A percentile compares a stretch with the other conserved stretches of the same genome.
Conservation (phyloP, 92 coral and sea anemone genomes). For the Actinostola sp. region DNA sequence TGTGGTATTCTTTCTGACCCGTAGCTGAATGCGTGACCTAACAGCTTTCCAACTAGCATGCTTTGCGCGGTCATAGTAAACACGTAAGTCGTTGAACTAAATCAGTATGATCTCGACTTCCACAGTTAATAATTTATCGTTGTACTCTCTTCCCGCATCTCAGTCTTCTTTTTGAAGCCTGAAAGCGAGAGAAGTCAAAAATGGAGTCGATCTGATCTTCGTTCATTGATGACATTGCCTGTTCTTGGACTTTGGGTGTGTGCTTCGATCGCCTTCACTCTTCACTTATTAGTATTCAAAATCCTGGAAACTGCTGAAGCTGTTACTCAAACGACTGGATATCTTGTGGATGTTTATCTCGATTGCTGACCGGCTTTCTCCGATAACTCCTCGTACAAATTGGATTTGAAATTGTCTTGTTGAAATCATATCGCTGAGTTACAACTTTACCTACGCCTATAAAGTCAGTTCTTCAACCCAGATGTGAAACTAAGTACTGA, state of each 20-base stretch:
- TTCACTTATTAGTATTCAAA: too few relatives aligned
- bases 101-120: slow-evolving; percentile 1
- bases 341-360: slow-evolving; percentile 8
- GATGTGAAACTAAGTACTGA: too few relatives aligned
- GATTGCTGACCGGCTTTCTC: not conserved
- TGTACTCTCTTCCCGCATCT: not conserved
- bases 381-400: not conserved
- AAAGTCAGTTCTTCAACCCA: not conserved
- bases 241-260: too few relatives aligned
- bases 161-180: not conserved
- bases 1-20: too few relatives aligned
- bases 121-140: slow-evolving; percentile 2
- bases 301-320: too few relatives aligned
- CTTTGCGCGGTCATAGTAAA: not conserved
- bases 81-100: not conserved
- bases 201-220: not conserved
- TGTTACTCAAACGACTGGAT: not conserved
- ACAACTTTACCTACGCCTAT: too few relatives aligned
- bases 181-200: not conserved
- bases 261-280: too few relatives aligned
- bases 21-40: too few relatives aligned
- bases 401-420: not conserved
- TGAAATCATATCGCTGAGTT: not conserved
- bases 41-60: not conserved
- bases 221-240: not conserved